Evolutionary conservation across 2,888 invertebrate species (phyloP).

Genomic region (Cheilosia grossa): DNA sequence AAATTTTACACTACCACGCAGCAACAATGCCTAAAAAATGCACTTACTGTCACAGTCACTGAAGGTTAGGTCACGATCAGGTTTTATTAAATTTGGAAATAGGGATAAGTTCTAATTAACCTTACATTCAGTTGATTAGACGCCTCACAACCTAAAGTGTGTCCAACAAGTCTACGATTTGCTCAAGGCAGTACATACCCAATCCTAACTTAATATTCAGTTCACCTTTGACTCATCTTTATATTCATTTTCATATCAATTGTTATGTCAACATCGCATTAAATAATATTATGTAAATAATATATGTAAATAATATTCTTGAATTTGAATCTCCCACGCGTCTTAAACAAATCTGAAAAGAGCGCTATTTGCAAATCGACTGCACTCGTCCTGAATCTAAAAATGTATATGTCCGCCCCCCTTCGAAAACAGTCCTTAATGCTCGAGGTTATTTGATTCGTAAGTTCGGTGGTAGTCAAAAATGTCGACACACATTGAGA

Average conservation of each 20-base stretch:
- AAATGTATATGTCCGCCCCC: neutral
- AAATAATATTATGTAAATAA: too few relatives aligned
- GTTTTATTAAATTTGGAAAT: too few relatives aligned
- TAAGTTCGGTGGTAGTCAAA: neutral
- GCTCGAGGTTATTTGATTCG: slow-evolving; percentile 14
- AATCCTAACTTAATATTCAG: slow-evolving; percentile 53
- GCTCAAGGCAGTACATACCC: neutral
- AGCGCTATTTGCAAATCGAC: slow-evolving; percentile 19
- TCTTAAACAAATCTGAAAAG: neutral
- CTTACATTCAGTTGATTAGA: too few relatives aligned
- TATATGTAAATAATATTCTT: too few relatives aligned
- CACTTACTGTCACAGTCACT: too few relatives aligned
- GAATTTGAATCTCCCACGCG: neutral
- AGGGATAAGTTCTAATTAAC: too few relatives aligned
- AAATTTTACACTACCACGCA: too few relatives aligned
- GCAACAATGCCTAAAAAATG: too few relatives aligned
- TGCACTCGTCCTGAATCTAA: slow-evolving; percentile 28
- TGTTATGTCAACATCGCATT: slow-evolving; percentile 24
- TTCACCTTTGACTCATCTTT: slow-evolving; percentile 24
- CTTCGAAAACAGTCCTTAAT: neutral
- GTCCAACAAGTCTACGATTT: neutral
- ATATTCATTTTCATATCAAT: slow-evolving; percentile 45
- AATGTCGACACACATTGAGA: neutral
- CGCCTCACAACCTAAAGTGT: too few relatives aligned
- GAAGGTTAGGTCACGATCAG: too few relatives aligned